These are phyloP conservation scores for Melanotaenia trifasciata DNA, from an alignment of 2,797 vertebrate species.

Conservation along the genomic window DNA sequence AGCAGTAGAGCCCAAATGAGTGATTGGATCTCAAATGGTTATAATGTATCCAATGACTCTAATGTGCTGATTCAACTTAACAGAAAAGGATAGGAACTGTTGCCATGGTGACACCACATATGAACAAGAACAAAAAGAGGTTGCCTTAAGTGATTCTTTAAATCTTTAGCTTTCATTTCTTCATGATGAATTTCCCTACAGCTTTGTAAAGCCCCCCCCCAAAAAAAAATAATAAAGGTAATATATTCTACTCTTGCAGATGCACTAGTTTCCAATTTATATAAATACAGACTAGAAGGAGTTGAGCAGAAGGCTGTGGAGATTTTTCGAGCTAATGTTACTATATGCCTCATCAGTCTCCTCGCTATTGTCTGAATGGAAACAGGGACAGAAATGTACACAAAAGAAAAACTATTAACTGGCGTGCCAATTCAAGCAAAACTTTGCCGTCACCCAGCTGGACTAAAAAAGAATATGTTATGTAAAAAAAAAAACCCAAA, in stretches of 20 bases:
- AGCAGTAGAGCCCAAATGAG: constrained; percentile 6
- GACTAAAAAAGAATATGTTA: too few species aligned
- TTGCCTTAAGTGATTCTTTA: constrained; percentile 6
- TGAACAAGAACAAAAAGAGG: constrained; percentile 2
- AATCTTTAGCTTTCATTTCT: constrained; percentile 27
- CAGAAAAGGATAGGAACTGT: constrained; percentile 24
- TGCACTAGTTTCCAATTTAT: constrained; percentile 1
- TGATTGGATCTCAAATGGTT: constrained; percentile 36
- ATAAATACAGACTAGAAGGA: constrained; percentile 34
- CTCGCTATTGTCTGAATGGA: constrained; percentile 22
- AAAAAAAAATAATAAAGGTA: constrained; percentile 7
- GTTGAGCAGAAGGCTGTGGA: constrained; percentile 1
- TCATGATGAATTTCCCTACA: constrained; percentile 5
- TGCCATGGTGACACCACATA: constrained; percentile 38
- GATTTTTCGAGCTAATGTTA: constrained; percentile 46
- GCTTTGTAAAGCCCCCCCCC: neutral
- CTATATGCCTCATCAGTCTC: constrained; percentile 51
- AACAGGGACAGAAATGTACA: constrained; percentile 37
- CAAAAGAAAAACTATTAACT: constrained; percentile 48
- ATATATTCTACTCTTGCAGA: neutral
- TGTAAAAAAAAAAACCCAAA: constrained; percentile 21
- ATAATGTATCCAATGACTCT: constrained; percentile 31
- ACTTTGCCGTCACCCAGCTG: constrained; percentile 7
- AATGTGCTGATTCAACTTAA: constrained; percentile 17
- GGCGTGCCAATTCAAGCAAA: constrained; percentile 39